phyloP scores from a whole-genome alignment of 2,113 vertebrate genomes.

The Uropsilus gracilis region DNA sequence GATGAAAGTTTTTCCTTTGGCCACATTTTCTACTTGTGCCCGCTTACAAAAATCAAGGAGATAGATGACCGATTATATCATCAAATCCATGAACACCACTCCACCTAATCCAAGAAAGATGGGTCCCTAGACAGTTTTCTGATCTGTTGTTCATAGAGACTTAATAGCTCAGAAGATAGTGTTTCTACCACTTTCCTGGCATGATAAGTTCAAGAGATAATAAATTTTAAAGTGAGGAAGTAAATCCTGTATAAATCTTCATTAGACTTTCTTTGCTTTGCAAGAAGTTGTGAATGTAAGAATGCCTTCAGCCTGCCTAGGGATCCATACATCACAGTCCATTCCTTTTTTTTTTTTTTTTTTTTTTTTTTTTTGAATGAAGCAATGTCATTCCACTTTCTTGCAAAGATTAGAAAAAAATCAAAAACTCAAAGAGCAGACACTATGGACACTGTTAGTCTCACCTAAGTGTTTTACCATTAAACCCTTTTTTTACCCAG shows the following conservation, averaged over 20 bases:
- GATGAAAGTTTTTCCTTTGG: conserved; percentile 5
- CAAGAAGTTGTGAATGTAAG: conserved; percentile 27
- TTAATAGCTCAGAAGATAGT: conserved; percentile 39
- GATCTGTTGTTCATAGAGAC: conserved; percentile 31
- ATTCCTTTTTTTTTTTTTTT: neutral
- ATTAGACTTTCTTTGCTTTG: conserved; percentile 53
- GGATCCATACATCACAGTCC: conserved; percentile 41
- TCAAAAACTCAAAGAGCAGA: conserved; percentile 34
- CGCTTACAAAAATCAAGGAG: conserved; percentile 15
- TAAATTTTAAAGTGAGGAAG: conserved; percentile 56
- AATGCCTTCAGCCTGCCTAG: conserved; percentile 55
- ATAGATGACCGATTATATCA: conserved; percentile 46
- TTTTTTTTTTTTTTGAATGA: neutral
- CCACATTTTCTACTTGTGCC: neutral
- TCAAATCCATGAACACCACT: neutral
- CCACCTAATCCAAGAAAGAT: conserved; percentile 14
- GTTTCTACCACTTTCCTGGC: conserved; percentile 52
- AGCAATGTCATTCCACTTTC: neutral
- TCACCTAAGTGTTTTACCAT: neutral
- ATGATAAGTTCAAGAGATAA: conserved; percentile 44
- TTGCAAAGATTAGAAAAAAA: neutral
- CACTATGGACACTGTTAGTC: neutral
- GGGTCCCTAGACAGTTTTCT: neutral
- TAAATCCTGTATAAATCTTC: conserved; percentile 66
- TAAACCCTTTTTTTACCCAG: neutral